phyloP scores from a whole-genome alignment of 2,797 vertebrate species.

The Micromesistius poutassou region DNA sequence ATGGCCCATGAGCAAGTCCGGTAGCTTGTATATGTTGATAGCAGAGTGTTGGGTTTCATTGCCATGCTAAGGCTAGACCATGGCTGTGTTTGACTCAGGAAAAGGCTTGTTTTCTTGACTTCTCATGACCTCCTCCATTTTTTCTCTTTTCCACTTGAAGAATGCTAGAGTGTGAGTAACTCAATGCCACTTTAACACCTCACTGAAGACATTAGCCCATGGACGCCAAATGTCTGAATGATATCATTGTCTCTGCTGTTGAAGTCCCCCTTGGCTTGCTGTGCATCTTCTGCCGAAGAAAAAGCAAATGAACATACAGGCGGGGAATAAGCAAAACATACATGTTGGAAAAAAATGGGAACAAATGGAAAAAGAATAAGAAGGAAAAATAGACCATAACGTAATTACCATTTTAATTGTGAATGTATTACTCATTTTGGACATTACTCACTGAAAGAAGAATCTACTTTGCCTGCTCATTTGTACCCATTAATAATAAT shows the following conservation, averaged over 20 bases:
- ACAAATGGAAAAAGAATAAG: neutral
- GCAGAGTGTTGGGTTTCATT: slow-evolving; percentile 67
- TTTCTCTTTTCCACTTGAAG: slow-evolving; percentile 68
- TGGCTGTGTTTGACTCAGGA: slow-evolving; percentile 76
- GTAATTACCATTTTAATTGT: neutral
- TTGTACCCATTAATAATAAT: slow-evolving; percentile 15
- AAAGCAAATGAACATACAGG: neutral
- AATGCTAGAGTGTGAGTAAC: slow-evolving; percentile 69
- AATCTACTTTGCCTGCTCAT: slow-evolving; percentile 6
- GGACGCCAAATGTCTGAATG: slow-evolving; percentile 50
- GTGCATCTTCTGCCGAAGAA: neutral
- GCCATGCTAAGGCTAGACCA: slow-evolving; percentile 67
- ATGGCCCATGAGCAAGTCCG: slow-evolving; percentile 54
- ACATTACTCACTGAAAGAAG: neutral
- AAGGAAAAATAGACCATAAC: neutral
- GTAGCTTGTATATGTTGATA: slow-evolving; percentile 60
- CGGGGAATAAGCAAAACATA: neutral
- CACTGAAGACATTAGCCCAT: slow-evolving; percentile 54
- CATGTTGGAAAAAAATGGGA: neutral
- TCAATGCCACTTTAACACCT: slow-evolving; percentile 71
- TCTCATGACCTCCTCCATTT: slow-evolving; percentile 68
- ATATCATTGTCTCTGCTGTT: slow-evolving; percentile 24
- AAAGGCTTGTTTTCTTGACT: slow-evolving; percentile 79
- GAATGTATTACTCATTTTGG: neutral
- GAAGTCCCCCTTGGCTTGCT: slow-evolving; percentile 8